Base-by-base conservation (phyloP, 2,888 invertebrate genomes). In the Psylliodes chrysocephalus region DNA sequence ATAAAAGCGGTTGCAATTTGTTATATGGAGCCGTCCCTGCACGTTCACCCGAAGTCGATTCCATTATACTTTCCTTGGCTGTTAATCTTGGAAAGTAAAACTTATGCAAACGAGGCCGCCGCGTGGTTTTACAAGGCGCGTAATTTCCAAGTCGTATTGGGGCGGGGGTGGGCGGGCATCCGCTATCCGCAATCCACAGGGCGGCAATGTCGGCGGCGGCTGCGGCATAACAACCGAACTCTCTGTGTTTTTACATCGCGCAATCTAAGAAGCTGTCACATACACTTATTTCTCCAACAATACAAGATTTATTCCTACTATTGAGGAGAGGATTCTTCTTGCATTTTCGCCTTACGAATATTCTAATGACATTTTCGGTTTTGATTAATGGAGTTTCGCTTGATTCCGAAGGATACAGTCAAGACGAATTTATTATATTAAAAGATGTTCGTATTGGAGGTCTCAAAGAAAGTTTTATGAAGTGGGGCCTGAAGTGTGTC, bases 71-170 rank as follows among this genome's bases (percentile, higher is more conserved):
- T 81, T 80, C 78, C 76, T 74, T 75, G 76, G 77, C 76, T 81
- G 81, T 82, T 82, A 82, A 82, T 82, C 81, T 81, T 80, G 79
- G 79, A 80, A 81, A 81, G 81, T 82, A 81, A 82, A 82, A 82
- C 81, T 82, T 82, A 82, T 82, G 82, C 82, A 82, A 82, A 82
- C 81, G 81, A 81, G 79, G 73, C 79, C 77, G 79, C 79, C 80
- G 79, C 80, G 79, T 82, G 81, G 82, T 82, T 82, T 81, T 82
- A 82, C 82, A 82, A 81, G 81, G 78, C 73, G 78, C 79, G 81
- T 80, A 81, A 81, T 82, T 81, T 81, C 76, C 68, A 63, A 60
- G 55, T 64, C 66, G 51, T 35, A 53, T 51, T 60, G 66, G 66
- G 62, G 55, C 38, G 68, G 55, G 68, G 70, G 69, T 56, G 68